Conservation (phyloP, 2,888 invertebrate species). For the Catocala fraxini region DNA sequence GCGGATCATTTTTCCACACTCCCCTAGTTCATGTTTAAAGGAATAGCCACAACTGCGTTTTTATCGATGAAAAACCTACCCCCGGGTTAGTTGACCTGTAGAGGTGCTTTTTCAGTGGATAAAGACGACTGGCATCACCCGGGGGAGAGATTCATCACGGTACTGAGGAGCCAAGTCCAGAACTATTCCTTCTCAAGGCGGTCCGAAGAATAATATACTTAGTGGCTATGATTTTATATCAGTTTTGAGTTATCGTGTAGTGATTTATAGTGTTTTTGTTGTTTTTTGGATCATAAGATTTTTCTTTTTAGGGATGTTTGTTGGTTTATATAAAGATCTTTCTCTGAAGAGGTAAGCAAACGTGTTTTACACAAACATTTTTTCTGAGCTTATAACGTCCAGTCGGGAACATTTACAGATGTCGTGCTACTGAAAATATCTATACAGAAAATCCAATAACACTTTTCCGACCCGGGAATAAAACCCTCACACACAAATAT, state of each 20-base stretch:
- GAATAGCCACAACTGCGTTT: constrained; percentile 45
- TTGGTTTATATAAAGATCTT: no score
- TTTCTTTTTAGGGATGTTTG: no score
- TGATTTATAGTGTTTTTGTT: no score
- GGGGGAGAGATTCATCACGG: constrained; percentile 61
- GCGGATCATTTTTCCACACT: constrained; percentile 47
- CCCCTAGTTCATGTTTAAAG: constrained; percentile 52
- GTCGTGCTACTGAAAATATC: no score
- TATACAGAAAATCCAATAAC: no score
- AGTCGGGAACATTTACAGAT: no score
- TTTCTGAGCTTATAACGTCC: no score
- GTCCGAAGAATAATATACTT: constrained; percentile 45
- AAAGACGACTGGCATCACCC: constrained; percentile 45
- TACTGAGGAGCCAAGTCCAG: constrained; percentile 41
- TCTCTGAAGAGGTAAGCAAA: no score
- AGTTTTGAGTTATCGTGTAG: constrained; percentile 15
- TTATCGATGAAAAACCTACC: constrained; percentile 48
- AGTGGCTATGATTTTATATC: constrained; percentile 53
- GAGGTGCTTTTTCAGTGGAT: constrained; percentile 43
- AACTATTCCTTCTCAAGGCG: constrained; percentile 38
- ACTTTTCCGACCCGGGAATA: no score
- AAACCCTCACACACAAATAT: no score
- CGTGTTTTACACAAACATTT: no score
- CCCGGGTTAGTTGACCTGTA: constrained; percentile 47
- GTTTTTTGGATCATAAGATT: no score